Evolutionary conservation across 2,797 vertebrate genomes (phyloP).

Genomic region (Clarias fuscus): DNA sequence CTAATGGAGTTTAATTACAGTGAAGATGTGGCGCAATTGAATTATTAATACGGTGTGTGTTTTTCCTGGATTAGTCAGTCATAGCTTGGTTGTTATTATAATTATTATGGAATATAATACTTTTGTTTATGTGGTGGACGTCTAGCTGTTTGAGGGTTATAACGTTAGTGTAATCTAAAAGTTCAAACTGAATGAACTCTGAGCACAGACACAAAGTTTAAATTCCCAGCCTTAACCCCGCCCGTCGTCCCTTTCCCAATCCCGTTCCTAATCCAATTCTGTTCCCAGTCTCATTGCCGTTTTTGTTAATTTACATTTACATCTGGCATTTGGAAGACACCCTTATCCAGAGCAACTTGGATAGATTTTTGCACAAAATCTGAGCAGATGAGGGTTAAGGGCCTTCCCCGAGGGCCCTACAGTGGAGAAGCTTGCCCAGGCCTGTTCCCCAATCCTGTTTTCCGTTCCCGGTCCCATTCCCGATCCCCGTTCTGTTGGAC

Average conservation of each 20-base stretch:
- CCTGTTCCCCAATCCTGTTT: no score
- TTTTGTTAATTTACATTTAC: background rate
- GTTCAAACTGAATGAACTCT: background rate
- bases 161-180: background rate
- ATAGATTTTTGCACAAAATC: no score
- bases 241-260: no score
- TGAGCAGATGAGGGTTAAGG: no score
- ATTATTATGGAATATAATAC: background rate
- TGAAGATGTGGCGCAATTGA: background rate
- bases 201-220: no score
- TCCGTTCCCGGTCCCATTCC: no score
- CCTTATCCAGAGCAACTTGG: no score
- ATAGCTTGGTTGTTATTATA: background rate
- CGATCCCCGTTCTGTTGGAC: no score
- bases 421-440: no score
- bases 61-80: background rate
- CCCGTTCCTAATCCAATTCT: background rate
- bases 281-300: background rate
- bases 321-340: no score
- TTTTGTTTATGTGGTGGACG: background rate
- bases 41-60: conserved; percentile 16
- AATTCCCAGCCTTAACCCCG: no score
- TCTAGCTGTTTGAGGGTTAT: background rate
- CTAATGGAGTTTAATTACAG: background rate
- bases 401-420: no score